These are phyloP conservation scores for Phylloscopus whistleri DNA, from an alignment of 2,113 vertebrate genomes.

Conservation along the genomic window DNA sequence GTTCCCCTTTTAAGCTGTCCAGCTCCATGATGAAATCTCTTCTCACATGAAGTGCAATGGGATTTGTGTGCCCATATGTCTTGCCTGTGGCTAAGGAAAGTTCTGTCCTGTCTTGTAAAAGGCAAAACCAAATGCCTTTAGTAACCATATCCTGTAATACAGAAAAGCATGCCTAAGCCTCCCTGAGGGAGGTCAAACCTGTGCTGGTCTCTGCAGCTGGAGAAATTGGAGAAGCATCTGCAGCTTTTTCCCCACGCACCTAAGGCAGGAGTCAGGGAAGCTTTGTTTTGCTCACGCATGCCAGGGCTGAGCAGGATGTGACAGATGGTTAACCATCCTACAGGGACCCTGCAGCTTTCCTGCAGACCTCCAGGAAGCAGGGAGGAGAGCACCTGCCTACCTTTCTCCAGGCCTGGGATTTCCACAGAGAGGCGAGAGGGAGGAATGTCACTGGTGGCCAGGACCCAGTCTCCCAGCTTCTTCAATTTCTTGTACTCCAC, in stretches of 20 bases:
- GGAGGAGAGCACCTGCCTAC: conserved; percentile 64
- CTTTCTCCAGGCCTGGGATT: conserved; percentile 92
- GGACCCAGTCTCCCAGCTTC: conserved; percentile 90
- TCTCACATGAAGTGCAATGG: background rate
- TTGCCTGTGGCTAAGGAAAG: conserved; percentile 22
- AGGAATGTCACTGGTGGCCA: conserved; percentile 91
- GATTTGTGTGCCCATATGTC: background rate
- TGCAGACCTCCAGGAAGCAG: background rate
- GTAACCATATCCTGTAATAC: background rate
- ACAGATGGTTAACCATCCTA: background rate
- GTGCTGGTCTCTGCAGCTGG: conserved; percentile 31
- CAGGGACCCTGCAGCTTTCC: background rate
- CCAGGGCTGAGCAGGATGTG: background rate
- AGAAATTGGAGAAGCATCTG: conserved; percentile 44
- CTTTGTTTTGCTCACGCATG: background rate
- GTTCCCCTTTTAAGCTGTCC: background rate
- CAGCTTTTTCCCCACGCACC: background rate
- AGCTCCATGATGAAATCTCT: background rate
- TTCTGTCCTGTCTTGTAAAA: background rate
- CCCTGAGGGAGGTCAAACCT: conserved; percentile 29
- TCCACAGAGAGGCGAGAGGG: conserved; percentile 95
- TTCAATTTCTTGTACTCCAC: conserved; percentile 94
- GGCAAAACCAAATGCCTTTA: background rate
- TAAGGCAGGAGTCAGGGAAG: background rate
- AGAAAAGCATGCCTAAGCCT: background rate